Percentiles rank a stretch among this genome's conserved stretches.
phyloP scores from a whole-genome alignment of 2,113 vertebrate genomes.

The Apteryx mantelli region DNA sequence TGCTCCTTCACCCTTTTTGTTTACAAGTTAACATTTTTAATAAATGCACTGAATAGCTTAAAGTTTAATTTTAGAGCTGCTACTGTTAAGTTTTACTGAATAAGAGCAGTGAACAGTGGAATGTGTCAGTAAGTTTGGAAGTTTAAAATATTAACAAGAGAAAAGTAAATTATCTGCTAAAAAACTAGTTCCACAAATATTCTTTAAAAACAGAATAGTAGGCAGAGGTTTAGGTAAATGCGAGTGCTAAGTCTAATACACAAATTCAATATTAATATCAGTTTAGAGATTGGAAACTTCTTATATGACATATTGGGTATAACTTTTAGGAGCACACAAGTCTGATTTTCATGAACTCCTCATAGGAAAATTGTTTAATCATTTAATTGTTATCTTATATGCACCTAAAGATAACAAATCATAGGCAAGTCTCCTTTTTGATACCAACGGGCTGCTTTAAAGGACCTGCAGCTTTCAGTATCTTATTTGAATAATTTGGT shows the following conservation, averaged over 20 bases:
- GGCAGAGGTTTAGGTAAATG: neutral
- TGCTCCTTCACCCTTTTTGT: neutral
- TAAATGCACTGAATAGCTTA: neutral
- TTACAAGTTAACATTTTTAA: neutral
- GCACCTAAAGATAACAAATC: neutral
- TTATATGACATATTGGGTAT: neutral
- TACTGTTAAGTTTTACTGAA: neutral
- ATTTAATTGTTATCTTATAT: neutral
- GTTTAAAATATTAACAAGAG: neutral
- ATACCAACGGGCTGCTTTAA: neutral
- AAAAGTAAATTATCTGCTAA: neutral
- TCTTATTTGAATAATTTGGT: neutral
- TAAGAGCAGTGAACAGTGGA: neutral
- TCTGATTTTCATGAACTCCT: neutral
- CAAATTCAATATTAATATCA: neutral
- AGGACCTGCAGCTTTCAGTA: neutral
- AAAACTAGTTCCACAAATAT: neutral
- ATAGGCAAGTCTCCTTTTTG: neutral
- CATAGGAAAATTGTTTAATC: neutral
- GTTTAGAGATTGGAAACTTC: neutral
- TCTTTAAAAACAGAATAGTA: neutral
- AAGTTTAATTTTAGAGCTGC: neutral
- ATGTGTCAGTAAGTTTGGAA: neutral
- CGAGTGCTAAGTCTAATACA: neutral
- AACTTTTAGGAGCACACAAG: neutral